Conservation (phyloP, 2,113 vertebrate species). For the Bambusicola thoracicus region DNA sequence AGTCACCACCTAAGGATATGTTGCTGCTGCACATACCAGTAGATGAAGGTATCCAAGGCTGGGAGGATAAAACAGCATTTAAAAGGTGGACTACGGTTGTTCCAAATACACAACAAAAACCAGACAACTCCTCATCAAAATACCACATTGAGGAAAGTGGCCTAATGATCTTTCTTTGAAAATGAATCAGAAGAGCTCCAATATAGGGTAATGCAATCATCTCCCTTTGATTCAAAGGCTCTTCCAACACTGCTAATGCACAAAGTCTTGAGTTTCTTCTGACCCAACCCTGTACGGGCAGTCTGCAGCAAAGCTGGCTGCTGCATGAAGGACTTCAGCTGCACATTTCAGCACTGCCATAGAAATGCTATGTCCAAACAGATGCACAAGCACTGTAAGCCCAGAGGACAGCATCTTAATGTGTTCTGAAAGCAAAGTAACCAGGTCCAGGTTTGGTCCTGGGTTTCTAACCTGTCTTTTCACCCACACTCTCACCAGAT, state of each 20-base stretch:
- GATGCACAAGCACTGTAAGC: no score
- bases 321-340: neutral
- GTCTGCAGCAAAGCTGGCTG: neutral
- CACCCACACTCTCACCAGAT: neutral
- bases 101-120: neutral
- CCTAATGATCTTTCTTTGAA: neutral
- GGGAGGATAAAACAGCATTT: neutral
- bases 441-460: neutral
- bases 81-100: neutral
- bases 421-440: neutral
- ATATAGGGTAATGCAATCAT: neutral
- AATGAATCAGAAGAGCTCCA: neutral
- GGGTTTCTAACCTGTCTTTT: rapidly evolving
- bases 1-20: neutral
- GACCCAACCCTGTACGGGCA: neutral
- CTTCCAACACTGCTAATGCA: neutral
- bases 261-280: rapidly evolving
- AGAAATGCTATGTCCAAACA: neutral
- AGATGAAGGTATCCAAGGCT: neutral
- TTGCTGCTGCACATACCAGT: neutral
- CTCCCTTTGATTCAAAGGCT: neutral
- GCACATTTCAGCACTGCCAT: neutral
- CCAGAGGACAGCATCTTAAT: rapidly evolving
- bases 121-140: neutral
- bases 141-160: neutral